Evolutionary conservation across 2,888 invertebrate genomes (phyloP), one percentile per base, ranked within the genome.

Genomic region (Salpingus planirostris): DNA sequence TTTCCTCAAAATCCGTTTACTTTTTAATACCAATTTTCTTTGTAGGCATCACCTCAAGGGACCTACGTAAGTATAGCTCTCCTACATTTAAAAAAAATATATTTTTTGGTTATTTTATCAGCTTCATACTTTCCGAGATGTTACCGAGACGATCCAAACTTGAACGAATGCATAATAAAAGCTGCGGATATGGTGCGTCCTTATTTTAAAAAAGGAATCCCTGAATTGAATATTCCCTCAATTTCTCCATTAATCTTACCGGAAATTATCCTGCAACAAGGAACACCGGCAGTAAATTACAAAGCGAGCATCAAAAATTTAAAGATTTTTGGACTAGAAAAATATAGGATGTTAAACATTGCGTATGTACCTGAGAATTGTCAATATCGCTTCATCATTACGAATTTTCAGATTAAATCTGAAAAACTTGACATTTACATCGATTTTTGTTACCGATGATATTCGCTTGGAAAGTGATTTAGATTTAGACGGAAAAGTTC

Each of bases 201-300:
- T 2, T 54, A 64, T 33, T 43, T 69, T 11, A 54, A 44, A 15
- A 43, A 49, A 28, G 68, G 68, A 3, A 64, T 68, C 12, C 56
- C 61, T 7, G 58, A 54, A 23, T 51, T 68, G 11, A 51, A 57
- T 11, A 57, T 68, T 15, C 67, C 68, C 3, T 44, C 64, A 1
- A 62, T 65, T 34, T 67, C 68, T 26, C 68, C 68, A 1, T 54
- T 67, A 6, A 31, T 41, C 5, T 46, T 68, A 4, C 59, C 66
- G 0, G 54, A 66, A 62, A 39, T 41, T 7, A 18, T 8, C 5
- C 21, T 41, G 13, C 22, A 38, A 18, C 35, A 35, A 13, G 38
- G 34, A 7, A 34, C 31, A 1, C 15, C 25, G 11, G 24, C 33
- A 1, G 12, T 41, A 2, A 34, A 27, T 23, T 35, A 29, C 11